A percentile compares a stretch with the other conserved stretches of the same genome.
These are phyloP conservation scores for Aphodius granarius DNA, from an alignment of 2,888 invertebrate genomes.

Conservation along the genomic window DNA sequence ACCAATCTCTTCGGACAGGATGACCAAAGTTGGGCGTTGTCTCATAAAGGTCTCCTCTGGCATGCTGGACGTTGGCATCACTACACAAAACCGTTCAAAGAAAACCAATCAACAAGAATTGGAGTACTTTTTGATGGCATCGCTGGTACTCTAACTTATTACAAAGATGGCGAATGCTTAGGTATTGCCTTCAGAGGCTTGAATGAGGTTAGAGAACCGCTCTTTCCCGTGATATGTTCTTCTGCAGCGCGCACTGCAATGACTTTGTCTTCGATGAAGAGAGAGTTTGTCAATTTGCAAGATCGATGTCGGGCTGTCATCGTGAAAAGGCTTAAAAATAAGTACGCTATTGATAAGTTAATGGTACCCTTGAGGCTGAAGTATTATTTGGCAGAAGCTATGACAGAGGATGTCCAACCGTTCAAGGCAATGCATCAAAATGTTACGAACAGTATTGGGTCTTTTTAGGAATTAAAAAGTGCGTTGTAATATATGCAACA, in stretches of 20 bases:
- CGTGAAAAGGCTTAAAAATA: slow-evolving; percentile 57
- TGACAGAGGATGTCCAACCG: slow-evolving; percentile 50
- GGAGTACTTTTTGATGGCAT: slow-evolving; percentile 71
- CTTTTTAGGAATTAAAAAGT: slow-evolving; percentile 15
- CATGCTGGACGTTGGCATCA: slow-evolving; percentile 65
- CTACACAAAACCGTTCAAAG: slow-evolving; percentile 69
- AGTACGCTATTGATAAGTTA: slow-evolving; percentile 58
- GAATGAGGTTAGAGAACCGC: slow-evolving; percentile 62
- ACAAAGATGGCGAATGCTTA: slow-evolving; percentile 68
- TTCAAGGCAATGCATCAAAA: slow-evolving; percentile 48
- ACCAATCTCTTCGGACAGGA: slow-evolving; percentile 74
- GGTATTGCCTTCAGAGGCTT: slow-evolving; percentile 73
- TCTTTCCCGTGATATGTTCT: slow-evolving; percentile 71
- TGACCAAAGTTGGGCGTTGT: slow-evolving; percentile 70
- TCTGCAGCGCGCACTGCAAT: slow-evolving; percentile 77
- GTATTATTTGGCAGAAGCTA: slow-evolving; percentile 60
- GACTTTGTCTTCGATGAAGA: slow-evolving; percentile 61
- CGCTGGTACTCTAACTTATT: slow-evolving; percentile 70
- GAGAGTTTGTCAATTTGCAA: slow-evolving; percentile 68
- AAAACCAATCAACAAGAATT: slow-evolving; percentile 68
- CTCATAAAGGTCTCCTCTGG: slow-evolving; percentile 72
- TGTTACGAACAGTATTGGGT: slow-evolving; percentile 29
- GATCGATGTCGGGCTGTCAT: slow-evolving; percentile 69
- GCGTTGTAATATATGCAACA: background rate
- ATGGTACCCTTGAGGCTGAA: slow-evolving; percentile 62